Evolutionary conservation across 2,888 invertebrate species (phyloP), one percentile per base, ranked within the genome.

Genomic region (Melolontha melolontha): DNA sequence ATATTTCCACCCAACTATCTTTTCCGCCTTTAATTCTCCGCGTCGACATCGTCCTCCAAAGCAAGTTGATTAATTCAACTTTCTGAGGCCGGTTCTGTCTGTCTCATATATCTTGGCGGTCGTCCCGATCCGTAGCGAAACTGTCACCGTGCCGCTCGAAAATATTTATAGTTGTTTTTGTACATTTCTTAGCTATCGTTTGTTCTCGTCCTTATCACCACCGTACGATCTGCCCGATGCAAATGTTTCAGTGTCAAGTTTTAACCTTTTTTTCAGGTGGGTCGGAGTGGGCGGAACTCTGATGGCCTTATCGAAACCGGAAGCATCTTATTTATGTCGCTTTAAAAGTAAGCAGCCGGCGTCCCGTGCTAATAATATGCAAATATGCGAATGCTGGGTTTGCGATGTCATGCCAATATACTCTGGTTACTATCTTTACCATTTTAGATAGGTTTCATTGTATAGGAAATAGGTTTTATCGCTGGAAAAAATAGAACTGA

Each of bases 81-180:
- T 42, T 59, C 42, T 66, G 42, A 59, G 52, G 42, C 41, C 59
- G 27, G 66, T 55, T 50, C 51, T 54, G 52, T 65, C 54, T 34
- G 34, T 66, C 49, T 42, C 57, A 57, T 59, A 49, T 66, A 59
- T 66, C 41, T 59, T 50, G 14, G 51, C 50, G 41, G 59, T 41
- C 51, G 50, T 39, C 41, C 41, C 41, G 41, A 55, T 40, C 59
- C 44, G 59, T 27, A 44, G 34, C 44, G 16, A 17, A 40, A 59
- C 52, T 64, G 64, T 64, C 64, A 40, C 50, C 52, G 16, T 52
- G 51, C 64, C 67, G 49, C 67, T 64, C 52, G 44, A 67, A 67
- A 64, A 54, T 67, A 67, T 67, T 67, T 67, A 67, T 67, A 42
- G 64, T 64, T 64, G 64, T 64, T 64, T 64, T 64, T 64, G 64